Evolutionary conservation across 2,113 vertebrate genomes (phyloP), one percentile per base, ranked within the genome.

Genomic region (Ceuthmochares aereus): DNA sequence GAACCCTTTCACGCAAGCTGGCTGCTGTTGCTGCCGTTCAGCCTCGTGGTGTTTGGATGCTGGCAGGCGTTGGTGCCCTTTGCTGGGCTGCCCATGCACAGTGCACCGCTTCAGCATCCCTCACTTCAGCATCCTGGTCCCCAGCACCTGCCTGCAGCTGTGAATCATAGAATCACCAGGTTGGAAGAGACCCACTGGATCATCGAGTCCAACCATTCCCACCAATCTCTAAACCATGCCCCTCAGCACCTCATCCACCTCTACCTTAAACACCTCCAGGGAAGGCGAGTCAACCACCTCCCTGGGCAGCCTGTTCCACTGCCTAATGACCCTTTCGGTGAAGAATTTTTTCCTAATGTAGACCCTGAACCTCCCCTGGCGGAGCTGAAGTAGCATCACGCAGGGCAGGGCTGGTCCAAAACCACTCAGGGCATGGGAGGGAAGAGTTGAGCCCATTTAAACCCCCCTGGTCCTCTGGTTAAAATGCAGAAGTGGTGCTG

Each of bases 1-100:
- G 43, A 72, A 54, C 0, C 2, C 21, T 30, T 36, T 45, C 17
- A 1, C 0, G 0, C 17, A 36, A 12, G 37, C 3, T 0, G 20
- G 14, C 26, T 5, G 2, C 27, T 1, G 0, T 0, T 2, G 80
- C 20, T 74, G 56, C 1, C 12, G 10, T 40, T 4, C 23, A 64
- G 68, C 56, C 60, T 22, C 1, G 3, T 0, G 4, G 17, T 1
- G 6, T 1, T 13, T 22, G 30, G 49, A 36, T 17, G 47, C 72
- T 9, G 6, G 22, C 4, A 1, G 32, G 45, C 85, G 68, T 17
- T 1, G 2, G n/a, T 3, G 10, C 29, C 49, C 68, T 80, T 36
- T 22, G 62, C 15, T 0, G 0, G 22, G 42, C 30, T 19, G 32
- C 32, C 49, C 59, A 9, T 0, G 0, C 45, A 6, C 9, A 1